Base-by-base conservation (phyloP, 2,113 vertebrate genomes). In the Columba livia region DNA sequence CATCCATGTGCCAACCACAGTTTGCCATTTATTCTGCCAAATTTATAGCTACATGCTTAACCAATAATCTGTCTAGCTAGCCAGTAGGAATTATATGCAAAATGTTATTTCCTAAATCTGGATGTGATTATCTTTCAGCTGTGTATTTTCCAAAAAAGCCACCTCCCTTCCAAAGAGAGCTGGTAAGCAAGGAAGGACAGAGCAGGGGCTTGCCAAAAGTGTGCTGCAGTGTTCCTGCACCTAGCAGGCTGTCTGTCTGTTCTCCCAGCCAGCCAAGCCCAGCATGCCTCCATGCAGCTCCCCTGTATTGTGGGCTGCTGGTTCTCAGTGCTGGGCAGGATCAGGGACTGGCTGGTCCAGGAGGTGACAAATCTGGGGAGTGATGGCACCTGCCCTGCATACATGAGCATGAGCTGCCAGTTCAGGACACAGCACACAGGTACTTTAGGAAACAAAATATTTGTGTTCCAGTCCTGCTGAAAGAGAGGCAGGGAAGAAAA, bases 1-100 rank as follows among this genome's bases (percentile, higher is more conserved):
- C 1, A 24, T 78, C 73, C 67, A 20, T 85, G 71, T 40, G 38
- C 93, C 87, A 89, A 95, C 94, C 95, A 95, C 95, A 96, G 89
- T 83, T 96, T 92, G 92, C 85, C 74, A 65, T 96, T 92, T 96
- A 60, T 85, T 90, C 93, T 93, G 73, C 66, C 90, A 95, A 92
- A 97, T 96, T 85, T 95, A 74, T 87, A 90, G 90, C 90, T 96
- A 36, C 62, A 84, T 11, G 15, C 69, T 95, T 51, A 95, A 94
- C 82, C 85, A 79, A 72, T 69, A 96, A 96, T 97, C 96, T 96
- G 53, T 51, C 90, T 93, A 96, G 84, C 84, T 84, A 95, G 70
- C 89, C 91, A 93, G 92, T 91, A 97, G 64, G 67, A 97, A 97
- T 97, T 97, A 97, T 82, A 57, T 85, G 57, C 56, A 94, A 91